Evolutionary conservation across 2,797 vertebrate species (phyloP), one percentile per base, ranked within the genome.

Genomic region (Microctenopoma steveboyesi): DNA sequence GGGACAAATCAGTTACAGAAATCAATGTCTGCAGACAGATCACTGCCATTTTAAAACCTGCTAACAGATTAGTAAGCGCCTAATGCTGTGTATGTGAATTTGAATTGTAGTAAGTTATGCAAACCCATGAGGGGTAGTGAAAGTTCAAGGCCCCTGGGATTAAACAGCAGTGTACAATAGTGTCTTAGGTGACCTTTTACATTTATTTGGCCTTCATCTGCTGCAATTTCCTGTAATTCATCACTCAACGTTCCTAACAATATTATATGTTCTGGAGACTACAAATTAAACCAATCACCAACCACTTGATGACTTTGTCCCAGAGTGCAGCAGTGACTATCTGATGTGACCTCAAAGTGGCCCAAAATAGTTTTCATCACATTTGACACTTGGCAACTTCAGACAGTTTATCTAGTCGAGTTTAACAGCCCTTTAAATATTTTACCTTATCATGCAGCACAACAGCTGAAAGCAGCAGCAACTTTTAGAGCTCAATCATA

Each of bases 1-100:
- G 94, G 94, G 83, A 97, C 92, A 97, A 95, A 96, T 95, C 94
- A 97, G 96, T 97, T 95, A 96, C 89, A 96, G 93, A 92, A 94
- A 91, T 95, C 75, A 94, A 82, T 88, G 91, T 92, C 82, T 72
- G 68, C 72, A 79, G 13, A 69, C 25, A 79, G 58, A 79, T 45
- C 40, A 42, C 15, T 71, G 15, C 4, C 27, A 69, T 30, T 39
- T 40, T 10, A 39, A 52, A 66, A 49, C 9, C 0, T 25, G 4
- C 2, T 11, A 46, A 59, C 16, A 16, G 14, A 64, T 74, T 4
- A 53, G 18, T 2, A 4, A 56, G 22, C 28, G 13, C 42, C 25
- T 45, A 7, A 30, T 49, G 35, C 12, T 25, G 13, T 37, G 37
- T 9, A 37, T 43, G 47, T 48, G 42, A 2, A 7, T 9, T 8